These are phyloP conservation scores for Herminia tarsipennalis DNA, from an alignment of 2,888 invertebrate species.

Conservation along the genomic window DNA sequence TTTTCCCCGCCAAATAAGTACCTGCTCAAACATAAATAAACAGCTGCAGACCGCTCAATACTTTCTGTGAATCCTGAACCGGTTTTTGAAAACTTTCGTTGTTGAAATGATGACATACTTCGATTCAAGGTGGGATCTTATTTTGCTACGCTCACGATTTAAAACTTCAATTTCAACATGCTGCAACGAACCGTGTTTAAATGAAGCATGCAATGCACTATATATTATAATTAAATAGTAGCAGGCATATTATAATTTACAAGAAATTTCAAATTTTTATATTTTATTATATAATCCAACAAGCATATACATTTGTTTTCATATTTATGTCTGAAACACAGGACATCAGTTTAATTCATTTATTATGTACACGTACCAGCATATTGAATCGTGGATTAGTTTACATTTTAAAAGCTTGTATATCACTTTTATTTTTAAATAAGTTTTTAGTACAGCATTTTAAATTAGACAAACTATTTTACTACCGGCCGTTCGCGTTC, in stretches of 20 bases:
- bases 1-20: too few species aligned
- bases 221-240: too few species aligned
- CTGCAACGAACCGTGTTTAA: too few species aligned
- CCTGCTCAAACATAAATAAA: too few species aligned
- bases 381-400: not conserved
- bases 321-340: too few species aligned
- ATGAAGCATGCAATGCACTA: too few species aligned
- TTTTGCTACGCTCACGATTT: not conserved
- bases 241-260: too few species aligned
- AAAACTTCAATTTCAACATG: not conserved
- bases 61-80: not conserved
- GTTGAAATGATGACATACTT: slow-evolving; percentile 3
- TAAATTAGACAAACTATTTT: slow-evolving; percentile 14
- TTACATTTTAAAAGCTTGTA: slow-evolving; percentile 10
- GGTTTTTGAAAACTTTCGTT: slow-evolving; percentile 1
- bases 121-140: not conserved
- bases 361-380: not conserved
- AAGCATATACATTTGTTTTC: too few species aligned
- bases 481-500: slow-evolving; percentile 8
- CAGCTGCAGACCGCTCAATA: not conserved
- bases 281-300: too few species aligned
- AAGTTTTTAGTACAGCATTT: not conserved
- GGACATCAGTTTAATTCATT: slow-evolving; percentile 2
- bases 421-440: slow-evolving; percentile 21
- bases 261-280: too few species aligned